Percentiles rank a stretch among this genome's conserved stretches.
Conservation (phyloP, 1,140 invertebrate genomes). For the Colletes latitarsis region DNA sequence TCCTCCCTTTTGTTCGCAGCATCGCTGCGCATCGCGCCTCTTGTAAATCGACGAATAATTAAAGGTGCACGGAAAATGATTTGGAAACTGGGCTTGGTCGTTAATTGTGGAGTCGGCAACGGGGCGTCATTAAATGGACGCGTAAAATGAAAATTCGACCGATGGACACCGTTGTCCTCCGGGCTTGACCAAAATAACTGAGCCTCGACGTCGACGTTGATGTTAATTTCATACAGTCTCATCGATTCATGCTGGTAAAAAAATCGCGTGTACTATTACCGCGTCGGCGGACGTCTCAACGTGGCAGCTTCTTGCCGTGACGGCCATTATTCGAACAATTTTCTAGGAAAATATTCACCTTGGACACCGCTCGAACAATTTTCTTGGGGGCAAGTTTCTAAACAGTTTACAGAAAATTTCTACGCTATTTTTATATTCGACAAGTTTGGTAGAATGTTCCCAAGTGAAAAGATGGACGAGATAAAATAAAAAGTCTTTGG, state of each 20-base stretch:
- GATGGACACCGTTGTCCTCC: neutral
- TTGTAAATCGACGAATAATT: conserved; percentile 53
- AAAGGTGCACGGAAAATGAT: conserved; percentile 43
- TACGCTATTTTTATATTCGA: no score
- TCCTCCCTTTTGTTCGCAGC: conserved; percentile 50
- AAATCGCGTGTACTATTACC: conserved; percentile 19
- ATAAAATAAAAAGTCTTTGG: no score
- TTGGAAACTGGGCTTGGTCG: conserved; percentile 24
- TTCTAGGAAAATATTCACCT: no score
- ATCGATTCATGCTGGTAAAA: conserved; percentile 28
- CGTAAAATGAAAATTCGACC: conserved; percentile 46
- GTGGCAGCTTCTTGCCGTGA: neutral
- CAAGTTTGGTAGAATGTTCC: no score
- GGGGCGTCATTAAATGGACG: conserved; percentile 30
- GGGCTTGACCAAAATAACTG: conserved; percentile 28
- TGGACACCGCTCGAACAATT: no score
- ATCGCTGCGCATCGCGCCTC: conserved; percentile 21
- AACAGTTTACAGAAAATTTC: no score
- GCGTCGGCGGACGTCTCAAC: neutral
- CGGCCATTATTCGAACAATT: no score
- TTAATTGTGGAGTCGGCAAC: conserved; percentile 27
- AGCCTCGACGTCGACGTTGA: no score
- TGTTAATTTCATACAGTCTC: conserved; percentile 20
- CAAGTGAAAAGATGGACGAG: no score
- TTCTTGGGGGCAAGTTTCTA: no score